Evolutionary conservation across 2,113 vertebrate genomes (phyloP), one percentile per base, ranked within the genome.

Genomic region (Zeus faber): DNA sequence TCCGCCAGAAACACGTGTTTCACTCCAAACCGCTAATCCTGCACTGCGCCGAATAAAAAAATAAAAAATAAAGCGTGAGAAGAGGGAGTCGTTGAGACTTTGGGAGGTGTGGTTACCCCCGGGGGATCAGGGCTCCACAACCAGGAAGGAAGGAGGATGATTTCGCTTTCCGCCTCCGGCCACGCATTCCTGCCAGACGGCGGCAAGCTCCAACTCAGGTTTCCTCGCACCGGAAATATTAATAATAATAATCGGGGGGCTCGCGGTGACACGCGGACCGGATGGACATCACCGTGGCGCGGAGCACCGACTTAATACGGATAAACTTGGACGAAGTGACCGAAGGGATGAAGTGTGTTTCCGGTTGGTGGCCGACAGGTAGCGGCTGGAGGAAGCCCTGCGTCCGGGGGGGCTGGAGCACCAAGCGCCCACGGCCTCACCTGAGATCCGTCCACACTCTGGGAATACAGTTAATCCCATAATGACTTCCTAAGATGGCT

Each of bases 31-130:
- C 49, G 55, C 44, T 85, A 79, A 83, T 82, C 83, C 68, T 43
- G 54, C 78, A 72, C 77, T 63, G 10, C 16, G 55, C 71, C n/a
- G 27, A 29, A 29, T 29, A 9, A 5, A 29, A 29, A 4, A 29
- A n/a, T n/a, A n/a, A n/a, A n/a, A n/a, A n/a, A n/a, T n/a, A n/a
- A n/a, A n/a, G n/a, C n/a, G n/a, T n/a, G 72, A 74, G 43, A 74
- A 77, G 50, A 31, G 66, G 70, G 65, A 70, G 62, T 50, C 33
- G 52, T 35, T 39, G 58, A 45, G 35, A 31, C 69, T 62, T 67
- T 79, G 82, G 74, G 78, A 85, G 78, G 69, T 79, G 78, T 82
- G 74, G 76, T 77, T 76, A 76, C 62, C 75, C 50, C 50, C 17
- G 10, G 45, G 72, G 68, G 48, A 11, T 1, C 25, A 49, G 53